Base-by-base conservation (phyloP, 2,888 invertebrate genomes). In the Eupithecia exiguata region DNA sequence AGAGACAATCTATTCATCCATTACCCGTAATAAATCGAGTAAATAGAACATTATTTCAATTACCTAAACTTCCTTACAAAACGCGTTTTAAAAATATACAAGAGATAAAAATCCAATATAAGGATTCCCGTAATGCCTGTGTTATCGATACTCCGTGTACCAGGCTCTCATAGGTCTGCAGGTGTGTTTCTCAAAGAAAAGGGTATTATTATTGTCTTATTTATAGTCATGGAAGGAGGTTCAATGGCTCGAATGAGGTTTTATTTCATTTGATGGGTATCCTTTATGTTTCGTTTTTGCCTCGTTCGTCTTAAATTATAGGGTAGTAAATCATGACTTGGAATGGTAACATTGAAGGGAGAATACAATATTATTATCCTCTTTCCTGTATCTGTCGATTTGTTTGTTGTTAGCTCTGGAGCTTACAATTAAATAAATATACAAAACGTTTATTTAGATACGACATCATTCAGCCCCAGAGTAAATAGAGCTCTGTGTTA, bases 61-160 rank as follows among this genome's bases (percentile, higher is more conserved):
- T 12, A 21, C 12, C 12, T 12, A 12, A 21, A 58, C 58, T 25
- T 25, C 9, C 14, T 58, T 58, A 14, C 38, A 38, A 65, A 65
- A n/a, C 21, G 1, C 12, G 21, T n/a, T n/a, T 38, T 16, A n/a
- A n/a, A 65, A 66, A 16, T 14, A 12, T 5, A 38, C 35, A 38
- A 1, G 2, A 40, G 14, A 38, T 4, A 10, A 1, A 58, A 69
- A 74, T 71, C 36, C 71, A 71, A 76, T 76, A 73, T 76, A 69
- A 73, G 49, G 25, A 75, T 79, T 78, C 79, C 74, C 74, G 71
- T 69, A 70, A 63, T 63, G 63, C 70, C 80, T 77, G 79, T 82
- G 82, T 79, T 79, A 84, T 83, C 77, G 84, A 84, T 84, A 85
- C 78, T 68, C 69, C 71, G 40, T 69, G 74, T 79, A 84, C 84